Base-by-base conservation (phyloP, 1,140 invertebrate species). In the Adelges cooleyi region DNA sequence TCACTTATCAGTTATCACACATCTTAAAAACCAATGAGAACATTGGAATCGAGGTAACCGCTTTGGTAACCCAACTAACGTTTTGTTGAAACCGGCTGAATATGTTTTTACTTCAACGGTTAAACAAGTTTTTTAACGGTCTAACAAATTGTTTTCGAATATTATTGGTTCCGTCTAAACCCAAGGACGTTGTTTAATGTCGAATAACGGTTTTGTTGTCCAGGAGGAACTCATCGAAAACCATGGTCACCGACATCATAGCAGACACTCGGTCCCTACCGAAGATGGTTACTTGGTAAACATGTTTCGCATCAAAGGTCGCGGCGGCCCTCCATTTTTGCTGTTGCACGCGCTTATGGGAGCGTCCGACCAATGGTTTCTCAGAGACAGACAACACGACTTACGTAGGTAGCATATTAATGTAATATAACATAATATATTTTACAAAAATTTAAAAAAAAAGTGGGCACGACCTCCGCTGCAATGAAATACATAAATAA, bases 241-340 rank as follows among this genome's bases (percentile, higher is more conserved):
- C 2, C 56, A 62, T 15, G 56, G 56, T 3, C 56, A 62, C 22
- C 17, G n/a, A 8, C 15, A 15, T 9, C 33, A 46, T 18, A 62
- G 56, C 6, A 76, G 76, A 15, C 82, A 88, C 70, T 69, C 70
- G 2, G 72, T 78, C 0, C 67, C 68, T 3, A 86, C 84, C 0
- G 68, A 73, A 23, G 84, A 85, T 72, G 78, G 78, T 13, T 86
- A 84, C 67, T 74, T 85, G 23, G 69, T 85, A 0, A 72, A 73
- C 8, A 36, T 84, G 11, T 80, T 83, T 66, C 73, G 82, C 36
- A 82, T 69, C 3, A 66, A 65, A 10, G 48, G 52, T n/a, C 17
- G 10, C 11, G 44, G 46, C 6, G 56, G 56, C 2, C 73, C 73
- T 29, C 73, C 73, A 1, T 76, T 81, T 2, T 73, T 80, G 17